Conservation (phyloP, 2,113 vertebrate species). For the Paedocypris sp. region DNA sequence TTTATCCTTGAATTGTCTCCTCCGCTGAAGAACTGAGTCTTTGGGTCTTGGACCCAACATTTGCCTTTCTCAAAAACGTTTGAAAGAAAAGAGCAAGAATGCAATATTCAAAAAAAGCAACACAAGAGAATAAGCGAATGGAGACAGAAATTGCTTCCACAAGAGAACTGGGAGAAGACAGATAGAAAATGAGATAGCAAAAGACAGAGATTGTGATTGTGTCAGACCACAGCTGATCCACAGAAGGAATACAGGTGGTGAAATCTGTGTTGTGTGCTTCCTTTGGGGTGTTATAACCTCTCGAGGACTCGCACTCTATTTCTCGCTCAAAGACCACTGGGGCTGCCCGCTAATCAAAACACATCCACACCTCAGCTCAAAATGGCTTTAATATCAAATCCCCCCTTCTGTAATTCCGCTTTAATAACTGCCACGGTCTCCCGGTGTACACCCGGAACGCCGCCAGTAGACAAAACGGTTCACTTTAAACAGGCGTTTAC, state of each 20-base stretch:
- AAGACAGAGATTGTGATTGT: conserved; percentile 13
- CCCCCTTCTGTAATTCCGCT: conserved; percentile 16
- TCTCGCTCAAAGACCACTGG: not conserved
- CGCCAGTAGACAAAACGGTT: not conserved
- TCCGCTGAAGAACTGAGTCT: no score
- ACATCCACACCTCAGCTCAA: conserved; percentile 18
- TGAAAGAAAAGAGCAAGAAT: not conserved
- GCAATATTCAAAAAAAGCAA: not conserved
- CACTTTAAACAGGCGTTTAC: not conserved
- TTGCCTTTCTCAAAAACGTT: no score
- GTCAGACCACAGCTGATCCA: not conserved
- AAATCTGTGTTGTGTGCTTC: conserved; percentile 6
- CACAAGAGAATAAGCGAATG: not conserved
- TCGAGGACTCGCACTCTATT: not conserved
- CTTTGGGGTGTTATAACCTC: conserved; percentile 10
- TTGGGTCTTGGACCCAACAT: no score
- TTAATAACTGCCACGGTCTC: conserved; percentile 15
- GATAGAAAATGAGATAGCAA: not conserved
- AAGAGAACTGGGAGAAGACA: not conserved
- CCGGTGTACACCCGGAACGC: conserved; percentile 12
- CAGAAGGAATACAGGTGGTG: conserved; percentile 1
- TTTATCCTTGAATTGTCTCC: no score
- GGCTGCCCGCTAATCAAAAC: conserved; percentile 13
- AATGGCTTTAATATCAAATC: conserved; percentile 26
- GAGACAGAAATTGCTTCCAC: not conserved